Base-by-base conservation (phyloP, 2,888 invertebrate genomes). In the Xanthorhoe designata region DNA sequence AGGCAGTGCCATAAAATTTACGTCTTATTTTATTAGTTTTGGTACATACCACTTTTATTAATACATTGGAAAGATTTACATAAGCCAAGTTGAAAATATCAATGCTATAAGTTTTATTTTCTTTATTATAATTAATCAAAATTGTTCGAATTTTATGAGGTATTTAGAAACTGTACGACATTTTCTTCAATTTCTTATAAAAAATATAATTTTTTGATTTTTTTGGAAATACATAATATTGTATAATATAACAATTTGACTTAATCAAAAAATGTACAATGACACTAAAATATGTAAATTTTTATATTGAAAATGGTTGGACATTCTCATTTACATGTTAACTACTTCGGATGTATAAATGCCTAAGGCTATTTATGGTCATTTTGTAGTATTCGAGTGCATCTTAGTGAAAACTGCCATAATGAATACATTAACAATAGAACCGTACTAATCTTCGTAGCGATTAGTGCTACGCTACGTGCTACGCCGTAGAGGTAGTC, bases 381-480 rank as follows among this genome's bases (percentile, higher is more conserved):
- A 32, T 17, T 38, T 19, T 60, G 51, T 64, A 42, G 42, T 60
- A 17, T 65, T 61, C 50, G 60, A 72, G 66, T 72, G 70, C 76
- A 77, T 69, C 70, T 69, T 68, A 67, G 53, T 58, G 61, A 67
- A 71, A 76, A 76, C 66, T 62, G 72, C 63, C 69, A 32, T 69
- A 57, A 75, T 69, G 74, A 73, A 75, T 75, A 79, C 77, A n/a
- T n/a, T n/a, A 75, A 79, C 78, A 83, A 79, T 76, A 74, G 74
- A 72, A 61, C 68, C 62, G 70, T 80, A 81, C 85, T 87, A 88
- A 88, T 88, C 88, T 85, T 79, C 84, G 82, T 83, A 83, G 85
- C 84, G 85, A 87, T 88, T 88, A 88, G 84, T 82, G 80, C 83
- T 65, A 63, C 59, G 63, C 49, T 24, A 24, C 62, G 65, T 69